Evolutionary conservation across 2,888 invertebrate genomes (phyloP), one percentile per base, ranked within the genome.

Genomic region (Strigamia maritima): DNA sequence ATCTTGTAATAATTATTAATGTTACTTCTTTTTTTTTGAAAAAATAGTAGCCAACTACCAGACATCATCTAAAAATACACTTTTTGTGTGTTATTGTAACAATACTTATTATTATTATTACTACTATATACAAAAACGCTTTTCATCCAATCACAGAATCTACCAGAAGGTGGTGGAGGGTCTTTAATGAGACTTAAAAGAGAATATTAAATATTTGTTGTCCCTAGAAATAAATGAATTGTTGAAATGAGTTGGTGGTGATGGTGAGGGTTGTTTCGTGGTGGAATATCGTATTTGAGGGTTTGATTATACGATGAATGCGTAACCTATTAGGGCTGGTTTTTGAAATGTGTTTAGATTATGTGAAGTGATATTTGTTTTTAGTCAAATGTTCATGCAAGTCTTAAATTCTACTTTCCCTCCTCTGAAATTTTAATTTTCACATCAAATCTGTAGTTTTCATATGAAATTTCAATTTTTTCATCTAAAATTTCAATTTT

Each of bases 11-110:
- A 31, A 31, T 49, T 10, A 49, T 49, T 49, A 49, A 6, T 49
- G 14, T 49, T 49, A 49, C 40, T 40, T 40, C 14, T 40, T 40
- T 40, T 49, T 49, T 49, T 49, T 49, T 49, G 2, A 49, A 49
- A 49, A 49, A 49, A 49, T 49, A 49, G 49, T 49, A 49, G 49
- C 49, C 49, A 49, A 49, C 49, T 49, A 49, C 49, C 49, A 49
- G 49, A 49, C 49, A 49, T n/a, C 49, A 14, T 49, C 49, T 49
- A 49, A 49, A 49, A 49, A 49, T 49, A 49, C 49, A 49, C 31
- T 49, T 49, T 49, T 49, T 49, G n/a, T 49, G 49, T 49, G n/a
- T 49, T 49, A 49, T n/a, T 49, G 3, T 49, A 49, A 49, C 49
- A 49, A 49, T 49, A 49, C 49, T n/a, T n/a, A n/a, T 49, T n/a